Conservation (phyloP, 2,888 invertebrate genomes). For the Drosophila kanekoi region DNA sequence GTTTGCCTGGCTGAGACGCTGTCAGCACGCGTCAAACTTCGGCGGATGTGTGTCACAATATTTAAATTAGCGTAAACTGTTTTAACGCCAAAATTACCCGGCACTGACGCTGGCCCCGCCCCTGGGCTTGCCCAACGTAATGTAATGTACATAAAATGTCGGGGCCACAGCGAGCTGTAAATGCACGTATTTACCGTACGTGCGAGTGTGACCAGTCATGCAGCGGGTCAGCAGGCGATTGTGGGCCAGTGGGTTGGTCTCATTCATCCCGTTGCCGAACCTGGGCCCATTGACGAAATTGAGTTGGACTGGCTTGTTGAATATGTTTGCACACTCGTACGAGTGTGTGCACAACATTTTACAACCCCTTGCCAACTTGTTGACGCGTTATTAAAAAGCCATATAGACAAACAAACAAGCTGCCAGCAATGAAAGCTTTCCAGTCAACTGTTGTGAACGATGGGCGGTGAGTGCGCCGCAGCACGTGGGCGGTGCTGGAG, state of each 20-base stretch:
- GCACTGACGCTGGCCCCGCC: conserved; percentile 1
- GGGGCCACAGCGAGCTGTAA: not conserved
- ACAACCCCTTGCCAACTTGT: conserved; percentile 63
- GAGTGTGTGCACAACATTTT: conserved; percentile 59
- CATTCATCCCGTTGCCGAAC: conserved; percentile 21
- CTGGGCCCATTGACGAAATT: conserved; percentile 62
- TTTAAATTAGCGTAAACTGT: conserved; percentile 78
- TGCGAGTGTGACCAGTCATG: conserved; percentile 16
- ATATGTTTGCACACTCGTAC: conserved; percentile 33
- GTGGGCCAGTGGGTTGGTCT: conserved; percentile 40
- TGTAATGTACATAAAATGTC: conserved; percentile 14
- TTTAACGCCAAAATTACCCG: conserved; percentile 62
- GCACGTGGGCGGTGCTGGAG: conserved; percentile 33
- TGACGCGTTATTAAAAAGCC: conserved; percentile 75
- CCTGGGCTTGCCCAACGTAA: conserved; percentile 47
- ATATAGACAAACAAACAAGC: conserved; percentile 67
- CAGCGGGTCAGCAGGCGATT: conserved; percentile 47
- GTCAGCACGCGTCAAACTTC: conserved; percentile 58
- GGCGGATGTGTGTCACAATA: conserved; percentile 72
- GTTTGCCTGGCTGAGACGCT: conserved; percentile 41
- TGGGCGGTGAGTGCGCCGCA: conserved; percentile 22
- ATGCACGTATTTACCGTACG: conserved; percentile 24
- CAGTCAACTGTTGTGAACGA: conserved; percentile 26
- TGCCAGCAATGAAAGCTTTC: conserved; percentile 54
- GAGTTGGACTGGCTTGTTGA: conserved; percentile 32